These are phyloP conservation scores for Thomomys bottae DNA, from an alignment of 2,113 vertebrate genomes.

Conservation along the genomic window DNA sequence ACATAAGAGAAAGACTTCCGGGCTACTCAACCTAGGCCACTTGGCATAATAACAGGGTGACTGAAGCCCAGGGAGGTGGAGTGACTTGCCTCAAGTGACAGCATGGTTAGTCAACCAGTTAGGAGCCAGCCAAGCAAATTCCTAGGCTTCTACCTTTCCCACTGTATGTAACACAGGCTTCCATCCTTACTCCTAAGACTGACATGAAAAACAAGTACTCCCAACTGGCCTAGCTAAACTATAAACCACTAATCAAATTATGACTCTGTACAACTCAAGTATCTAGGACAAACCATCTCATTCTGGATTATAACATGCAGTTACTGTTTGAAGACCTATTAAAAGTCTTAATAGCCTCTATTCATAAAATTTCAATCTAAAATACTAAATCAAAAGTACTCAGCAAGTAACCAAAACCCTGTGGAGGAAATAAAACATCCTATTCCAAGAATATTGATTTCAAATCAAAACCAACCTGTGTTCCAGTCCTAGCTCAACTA, in stretches of 20 bases:
- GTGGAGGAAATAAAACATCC: neutral
- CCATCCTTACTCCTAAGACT: neutral
- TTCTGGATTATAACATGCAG: constrained; percentile 33
- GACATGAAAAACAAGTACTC: constrained; percentile 32
- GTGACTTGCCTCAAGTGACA: constrained; percentile 7
- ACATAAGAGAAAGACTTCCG: neutral
- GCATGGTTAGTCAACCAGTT: neutral
- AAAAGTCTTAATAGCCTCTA: constrained; percentile 51
- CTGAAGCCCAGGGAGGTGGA: neutral
- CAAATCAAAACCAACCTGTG: neutral
- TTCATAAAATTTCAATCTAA: constrained; percentile 57
- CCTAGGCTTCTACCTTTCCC: neutral
- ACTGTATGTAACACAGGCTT: neutral
- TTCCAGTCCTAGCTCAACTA: neutral
- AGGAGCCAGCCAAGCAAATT: neutral
- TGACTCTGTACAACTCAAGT: constrained; percentile 17
- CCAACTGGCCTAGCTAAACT: constrained; percentile 34
- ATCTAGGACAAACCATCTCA: constrained; percentile 43
- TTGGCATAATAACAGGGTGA: neutral
- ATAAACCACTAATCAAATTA: constrained; percentile 56
- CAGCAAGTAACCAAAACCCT: constrained; percentile 18
- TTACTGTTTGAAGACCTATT: constrained; percentile 53
- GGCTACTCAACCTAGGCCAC: neutral
- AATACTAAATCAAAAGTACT: constrained; percentile 37
- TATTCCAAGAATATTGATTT: neutral